Evolutionary conservation across 2,113 vertebrate genomes (phyloP).

Genomic region (Chloroceryle aenea): DNA sequence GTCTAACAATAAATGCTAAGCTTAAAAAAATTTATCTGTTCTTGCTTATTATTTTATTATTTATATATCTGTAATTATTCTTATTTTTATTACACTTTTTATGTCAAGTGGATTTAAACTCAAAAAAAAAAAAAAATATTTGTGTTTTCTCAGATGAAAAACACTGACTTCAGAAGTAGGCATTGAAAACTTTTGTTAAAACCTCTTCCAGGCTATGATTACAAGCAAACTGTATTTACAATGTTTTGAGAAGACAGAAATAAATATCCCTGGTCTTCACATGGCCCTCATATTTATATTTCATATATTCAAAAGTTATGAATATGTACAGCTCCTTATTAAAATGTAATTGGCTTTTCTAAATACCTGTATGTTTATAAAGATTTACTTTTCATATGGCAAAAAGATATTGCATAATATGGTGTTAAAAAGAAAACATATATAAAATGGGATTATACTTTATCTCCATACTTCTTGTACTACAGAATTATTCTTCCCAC

Average conservation of each 20-base stretch:
- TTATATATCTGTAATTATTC: not conserved
- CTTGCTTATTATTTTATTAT: not conserved
- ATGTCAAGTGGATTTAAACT: not conserved
- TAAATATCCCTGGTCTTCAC: not conserved
- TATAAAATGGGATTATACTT: not conserved
- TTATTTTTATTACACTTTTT: not conserved
- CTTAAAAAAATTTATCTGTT: not conserved
- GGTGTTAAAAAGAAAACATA: not conserved
- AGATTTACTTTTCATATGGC: not conserved
- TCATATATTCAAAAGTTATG: not conserved
- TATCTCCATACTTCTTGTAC: not conserved
- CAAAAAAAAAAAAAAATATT: not conserved
- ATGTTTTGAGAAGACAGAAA: not conserved
- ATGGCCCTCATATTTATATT: not conserved
- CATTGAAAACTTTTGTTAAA: not conserved
- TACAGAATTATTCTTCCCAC: not conserved
- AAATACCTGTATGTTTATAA: not conserved
- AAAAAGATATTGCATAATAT: not conserved
- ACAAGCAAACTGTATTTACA: not conserved
- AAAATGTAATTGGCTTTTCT: not conserved
- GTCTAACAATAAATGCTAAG: not conserved
- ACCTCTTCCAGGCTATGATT: not conserved
- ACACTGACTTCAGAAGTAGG: not conserved
- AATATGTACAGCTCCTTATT: not conserved
- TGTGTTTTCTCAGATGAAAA: not conserved